Percentiles rank a stretch among this genome's conserved stretches.
These are phyloP conservation scores for Hemicrepidius hirtus DNA, from an alignment of 2,888 invertebrate genomes.

Conservation along the genomic window DNA sequence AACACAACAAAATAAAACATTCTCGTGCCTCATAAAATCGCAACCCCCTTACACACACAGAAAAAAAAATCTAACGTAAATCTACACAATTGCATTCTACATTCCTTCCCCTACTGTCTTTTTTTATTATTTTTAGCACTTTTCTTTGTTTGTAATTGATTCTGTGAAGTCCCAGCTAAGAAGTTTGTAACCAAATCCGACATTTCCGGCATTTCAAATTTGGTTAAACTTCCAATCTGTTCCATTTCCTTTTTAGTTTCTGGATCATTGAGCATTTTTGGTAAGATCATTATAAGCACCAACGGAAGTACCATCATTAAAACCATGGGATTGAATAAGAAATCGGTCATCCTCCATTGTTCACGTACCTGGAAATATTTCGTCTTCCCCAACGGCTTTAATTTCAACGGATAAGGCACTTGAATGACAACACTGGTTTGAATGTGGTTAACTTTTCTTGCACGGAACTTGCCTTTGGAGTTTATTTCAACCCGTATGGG, in stretches of 20 bases:
- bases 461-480: conserved; percentile 96
- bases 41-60: too few relatives aligned
- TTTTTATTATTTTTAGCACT: conserved; percentile 64
- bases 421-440: conserved; percentile 93
- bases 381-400: conserved; percentile 88
- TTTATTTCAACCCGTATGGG: conserved; percentile 97
- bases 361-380: conserved; percentile 94
- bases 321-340: conserved; percentile 97
- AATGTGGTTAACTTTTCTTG: conserved; percentile 94
- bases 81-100: conserved; percentile 13
- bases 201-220: conserved; percentile 95
- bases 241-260: conserved; percentile 97
- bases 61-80: not conserved
- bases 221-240: conserved; percentile 87
- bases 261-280: conserved; percentile 98
- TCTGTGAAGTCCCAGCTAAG: conserved; percentile 81
- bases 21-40: too few relatives aligned
- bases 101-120: conserved; percentile 59
- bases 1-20: too few relatives aligned
- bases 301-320: conserved; percentile 97
- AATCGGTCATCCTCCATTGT: conserved; percentile 97
- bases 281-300: conserved; percentile 91
- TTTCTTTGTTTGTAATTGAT: conserved; percentile 62
- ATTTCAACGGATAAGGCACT: conserved; percentile 93
- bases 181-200: conserved; percentile 94